Conservation (phyloP, 2,888 invertebrate genomes). For the Myopa tessellatipennis region DNA sequence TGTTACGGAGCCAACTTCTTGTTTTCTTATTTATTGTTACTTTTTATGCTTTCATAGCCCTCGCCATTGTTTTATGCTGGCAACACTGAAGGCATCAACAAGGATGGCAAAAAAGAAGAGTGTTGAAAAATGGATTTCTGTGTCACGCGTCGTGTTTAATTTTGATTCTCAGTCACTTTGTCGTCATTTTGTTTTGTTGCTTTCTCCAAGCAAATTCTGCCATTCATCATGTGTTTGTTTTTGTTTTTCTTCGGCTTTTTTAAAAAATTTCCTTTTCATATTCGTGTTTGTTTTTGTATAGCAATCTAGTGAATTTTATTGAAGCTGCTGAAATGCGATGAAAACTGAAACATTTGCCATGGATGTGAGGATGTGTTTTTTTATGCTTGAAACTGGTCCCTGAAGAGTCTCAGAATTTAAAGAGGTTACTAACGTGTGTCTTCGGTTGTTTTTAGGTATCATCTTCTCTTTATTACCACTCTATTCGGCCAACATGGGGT, state of each 20-base stretch:
- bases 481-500: too few relatives aligned
- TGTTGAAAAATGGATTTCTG: slow-evolving; percentile 47
- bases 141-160: slow-evolving; percentile 42
- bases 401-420: too few relatives aligned
- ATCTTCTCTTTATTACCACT: too few relatives aligned
- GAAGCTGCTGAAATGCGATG: too few relatives aligned
- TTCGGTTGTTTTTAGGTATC: too few relatives aligned
- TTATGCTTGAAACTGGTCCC: too few relatives aligned
- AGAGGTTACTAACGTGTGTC: too few relatives aligned
- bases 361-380: too few relatives aligned
- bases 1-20: slow-evolving; percentile 11
- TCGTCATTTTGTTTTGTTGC: background rate
- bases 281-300: background rate
- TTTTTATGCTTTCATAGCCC: slow-evolving; percentile 20
- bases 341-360: too few relatives aligned
- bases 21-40: slow-evolving; percentile 3
- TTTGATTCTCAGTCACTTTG: slow-evolving; percentile 16
- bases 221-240: background rate
- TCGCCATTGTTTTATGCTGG: slow-evolving; percentile 21
- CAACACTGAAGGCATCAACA: slow-evolving; percentile 12
- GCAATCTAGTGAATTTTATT: background rate
- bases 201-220: background rate
- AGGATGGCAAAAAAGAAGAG: slow-evolving; percentile 32
- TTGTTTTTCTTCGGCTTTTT: slow-evolving; percentile 1
- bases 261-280: background rate